Percentiles rank a stretch among this genome's conserved stretches.
Conservation (phyloP, 64 coral and sea anemone genomes). For the Exaiptasia diaphana region DNA sequence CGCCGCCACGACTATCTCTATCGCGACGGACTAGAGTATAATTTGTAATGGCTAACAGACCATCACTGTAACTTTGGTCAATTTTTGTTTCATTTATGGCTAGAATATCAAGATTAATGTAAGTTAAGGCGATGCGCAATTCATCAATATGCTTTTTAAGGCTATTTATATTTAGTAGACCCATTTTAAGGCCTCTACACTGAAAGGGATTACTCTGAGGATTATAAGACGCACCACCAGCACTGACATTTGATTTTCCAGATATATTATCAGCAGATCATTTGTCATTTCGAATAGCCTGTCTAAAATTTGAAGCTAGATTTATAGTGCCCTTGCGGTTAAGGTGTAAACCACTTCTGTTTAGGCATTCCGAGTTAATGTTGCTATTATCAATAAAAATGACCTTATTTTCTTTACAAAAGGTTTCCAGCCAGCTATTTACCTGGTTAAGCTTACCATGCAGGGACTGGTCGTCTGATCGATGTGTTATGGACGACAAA, state of each 20-base stretch:
- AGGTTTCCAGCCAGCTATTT: neutral
- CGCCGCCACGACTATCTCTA: constrained; percentile 19
- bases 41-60: neutral
- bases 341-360: neutral
- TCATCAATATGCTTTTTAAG: constrained; percentile 39
- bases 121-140: neutral
- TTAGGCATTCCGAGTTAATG: neutral
- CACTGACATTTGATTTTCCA: too few relatives aligned
- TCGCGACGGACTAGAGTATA: constrained; percentile 24
- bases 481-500: neutral
- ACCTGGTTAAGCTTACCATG: neutral
- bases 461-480: neutral
- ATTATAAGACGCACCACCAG: too few relatives aligned
- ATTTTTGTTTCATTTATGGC: constrained; percentile 59
- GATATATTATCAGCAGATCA: too few relatives aligned
- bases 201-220: too few relatives aligned
- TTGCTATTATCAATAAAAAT: neutral
- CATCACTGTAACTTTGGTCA: constrained; percentile 20
- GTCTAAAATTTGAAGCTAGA: neutral
- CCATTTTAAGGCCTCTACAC: constrained; percentile 46
- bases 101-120: constrained; percentile 33
- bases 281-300: too few relatives aligned
- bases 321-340: neutral
- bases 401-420: neutral
- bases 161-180: constrained; percentile 17